phyloP scores from a whole-genome alignment of 2,797 vertebrate genomes.

The Helostoma temminkii region DNA sequence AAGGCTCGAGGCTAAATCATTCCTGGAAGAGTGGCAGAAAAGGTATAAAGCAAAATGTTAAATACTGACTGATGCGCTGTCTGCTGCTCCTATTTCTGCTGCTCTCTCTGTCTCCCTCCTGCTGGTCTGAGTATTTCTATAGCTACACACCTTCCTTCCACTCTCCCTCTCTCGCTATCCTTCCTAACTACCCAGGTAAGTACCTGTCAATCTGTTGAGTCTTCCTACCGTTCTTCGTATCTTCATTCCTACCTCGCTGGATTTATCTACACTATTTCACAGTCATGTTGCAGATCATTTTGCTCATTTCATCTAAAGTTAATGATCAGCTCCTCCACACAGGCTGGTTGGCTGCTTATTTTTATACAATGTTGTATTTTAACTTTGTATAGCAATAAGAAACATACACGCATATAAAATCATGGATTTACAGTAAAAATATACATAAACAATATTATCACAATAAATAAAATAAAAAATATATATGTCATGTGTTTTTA shows the following conservation, averaged over 20 bases:
- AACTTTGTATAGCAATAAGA: too few species aligned
- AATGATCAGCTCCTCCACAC: neutral
- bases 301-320: neutral
- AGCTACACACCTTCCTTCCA: neutral
- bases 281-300: neutral
- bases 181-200: constrained; percentile 27
- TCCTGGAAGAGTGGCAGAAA: constrained; percentile 71
- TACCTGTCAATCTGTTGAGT: constrained; percentile 29
- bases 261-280: constrained; percentile 6
- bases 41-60: constrained; percentile 71
- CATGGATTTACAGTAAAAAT: neutral
- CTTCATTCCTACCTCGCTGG: neutral
- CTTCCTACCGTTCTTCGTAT: constrained; percentile 15
- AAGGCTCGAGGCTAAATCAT: constrained; percentile 73
- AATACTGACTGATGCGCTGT: constrained; percentile 74
- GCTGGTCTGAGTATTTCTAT: constrained; percentile 16
- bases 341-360: neutral
- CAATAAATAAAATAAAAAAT: too few species aligned
- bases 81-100: constrained; percentile 40
- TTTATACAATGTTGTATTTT: too few species aligned
- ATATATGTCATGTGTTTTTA: too few species aligned
- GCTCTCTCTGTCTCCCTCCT: constrained; percentile 22
- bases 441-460: too few species aligned
- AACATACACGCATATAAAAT: too few species aligned
- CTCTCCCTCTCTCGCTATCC: neutral